Evolutionary conservation across 2,797 vertebrate genomes (phyloP).

Genomic region (Rhabdophis nuchalis): DNA sequence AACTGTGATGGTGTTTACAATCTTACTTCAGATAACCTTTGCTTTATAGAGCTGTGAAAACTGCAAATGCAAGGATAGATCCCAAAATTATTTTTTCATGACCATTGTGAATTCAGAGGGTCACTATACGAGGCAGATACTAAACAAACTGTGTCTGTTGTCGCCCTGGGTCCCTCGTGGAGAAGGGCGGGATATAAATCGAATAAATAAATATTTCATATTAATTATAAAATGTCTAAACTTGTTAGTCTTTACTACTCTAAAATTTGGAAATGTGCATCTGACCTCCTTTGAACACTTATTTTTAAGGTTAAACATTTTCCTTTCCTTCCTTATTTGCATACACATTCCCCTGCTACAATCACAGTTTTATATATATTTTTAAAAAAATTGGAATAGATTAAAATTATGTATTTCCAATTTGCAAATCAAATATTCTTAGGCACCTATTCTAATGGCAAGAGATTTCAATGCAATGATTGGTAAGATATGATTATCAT

Average conservation of each 20-base stretch:
- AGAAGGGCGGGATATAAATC: no score
- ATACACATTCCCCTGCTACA: not conserved
- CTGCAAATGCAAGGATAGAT: not conserved
- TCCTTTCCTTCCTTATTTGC: not conserved
- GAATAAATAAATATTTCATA: no score
- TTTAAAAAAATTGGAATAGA: not conserved
- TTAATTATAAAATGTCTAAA: not conserved
- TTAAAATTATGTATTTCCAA: not conserved
- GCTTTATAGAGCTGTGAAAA: not conserved
- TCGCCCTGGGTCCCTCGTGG: no score
- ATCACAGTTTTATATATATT: no score
- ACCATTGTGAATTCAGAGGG: not conserved
- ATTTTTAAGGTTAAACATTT: not conserved
- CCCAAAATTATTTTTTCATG: not conserved
- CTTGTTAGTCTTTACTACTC: not conserved
- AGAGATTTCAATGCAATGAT: not conserved
- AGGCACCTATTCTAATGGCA: not conserved
- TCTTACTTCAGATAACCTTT: not conserved
- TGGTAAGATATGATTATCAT: no score
- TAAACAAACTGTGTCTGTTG: not conserved
- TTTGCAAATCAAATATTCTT: not conserved
- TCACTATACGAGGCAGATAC: not conserved
- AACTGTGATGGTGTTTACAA: not conserved
- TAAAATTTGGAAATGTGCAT: not conserved
- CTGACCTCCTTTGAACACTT: not conserved